A percentile compares a stretch with the other conserved stretches of the same genome.
These are phyloP conservation scores for Silurus asotus DNA, from an alignment of 2,113 vertebrate genomes.

Conservation along the genomic window DNA sequence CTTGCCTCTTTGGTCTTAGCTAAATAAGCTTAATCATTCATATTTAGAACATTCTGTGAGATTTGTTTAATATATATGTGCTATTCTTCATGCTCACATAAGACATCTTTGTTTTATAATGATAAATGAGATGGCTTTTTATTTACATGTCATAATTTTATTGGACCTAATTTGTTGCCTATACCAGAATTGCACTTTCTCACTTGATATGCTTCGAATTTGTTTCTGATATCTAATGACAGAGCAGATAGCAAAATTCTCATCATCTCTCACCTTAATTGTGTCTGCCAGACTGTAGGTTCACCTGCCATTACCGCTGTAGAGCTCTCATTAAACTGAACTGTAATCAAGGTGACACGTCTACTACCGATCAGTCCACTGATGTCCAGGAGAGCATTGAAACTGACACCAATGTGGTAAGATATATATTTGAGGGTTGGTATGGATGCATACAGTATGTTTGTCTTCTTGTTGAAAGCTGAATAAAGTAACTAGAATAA, in stretches of 20 bases:
- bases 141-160: neutral
- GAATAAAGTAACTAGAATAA: neutral
- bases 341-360: slow-evolving; percentile 75
- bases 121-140: neutral
- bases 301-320: slow-evolving; percentile 94
- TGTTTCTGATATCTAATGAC: neutral
- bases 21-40: neutral
- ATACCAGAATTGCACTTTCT: neutral
- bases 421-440: slow-evolving; percentile 40
- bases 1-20: neutral
- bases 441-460: neutral
- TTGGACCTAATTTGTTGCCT: neutral
- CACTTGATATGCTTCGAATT: neutral
- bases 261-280: neutral
- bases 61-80: neutral
- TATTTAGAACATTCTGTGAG: neutral
- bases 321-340: slow-evolving; percentile 85
- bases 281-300: slow-evolving; percentile 83
- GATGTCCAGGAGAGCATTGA: slow-evolving; percentile 76
- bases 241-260: neutral
- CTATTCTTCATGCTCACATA: neutral
- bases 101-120: neutral
- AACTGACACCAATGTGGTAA: slow-evolving; percentile 95
- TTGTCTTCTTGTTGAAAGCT: neutral
- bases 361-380: slow-evolving; percentile 58